Base-by-base conservation (phyloP, 2,888 invertebrate species). In the Plagiodera versicolora region DNA sequence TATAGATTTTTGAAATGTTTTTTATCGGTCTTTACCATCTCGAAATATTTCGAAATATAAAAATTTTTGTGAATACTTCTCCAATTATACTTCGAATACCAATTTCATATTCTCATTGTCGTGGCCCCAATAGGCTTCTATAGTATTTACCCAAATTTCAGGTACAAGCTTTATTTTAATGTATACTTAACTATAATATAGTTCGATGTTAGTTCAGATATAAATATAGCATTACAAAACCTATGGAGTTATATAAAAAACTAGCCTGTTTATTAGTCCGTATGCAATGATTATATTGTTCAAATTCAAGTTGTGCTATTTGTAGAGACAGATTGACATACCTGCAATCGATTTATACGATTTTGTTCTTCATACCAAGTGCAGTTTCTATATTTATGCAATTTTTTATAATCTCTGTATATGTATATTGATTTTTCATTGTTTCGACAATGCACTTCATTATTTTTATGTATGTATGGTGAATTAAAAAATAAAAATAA, bases 391-490 rank as follows among this genome's bases (percentile, higher is more conserved):
- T 39, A 68, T 67, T 72, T 63, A 66, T 71, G 67, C 64, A 65
- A 63, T 68, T 70, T 68, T 71, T 63, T 70, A 70, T 67, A 67
- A 70, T 66, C 67, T 75, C 75, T 74, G 74, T 75, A 74, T 60
- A 66, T 68, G 64, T 70, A 70, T 49, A 35, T 61, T 72, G 70
- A 72, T 71, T 66, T 69, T 73, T 69, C 64, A 69, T 75, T 73
- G 68, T 68, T 74, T 72, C 69, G 69, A 64, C 67, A 62, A 76
- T 79, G 79, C 80, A 80, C 79, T 77, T 75, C 70, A 78, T 79
- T 77, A 80, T 80, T 80, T 24, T 80, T 79, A 79, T 80, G 79
- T 81, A 78, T 80, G 80, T 80, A 80, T 79, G 79, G 79, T 80
- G 78, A 78, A 79, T 79, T 77, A 79, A 76, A 80, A 79, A 77